These are phyloP conservation scores for Microplitis manilae DNA, from an alignment of 2,888 invertebrate genomes.

Conservation along the genomic window DNA sequence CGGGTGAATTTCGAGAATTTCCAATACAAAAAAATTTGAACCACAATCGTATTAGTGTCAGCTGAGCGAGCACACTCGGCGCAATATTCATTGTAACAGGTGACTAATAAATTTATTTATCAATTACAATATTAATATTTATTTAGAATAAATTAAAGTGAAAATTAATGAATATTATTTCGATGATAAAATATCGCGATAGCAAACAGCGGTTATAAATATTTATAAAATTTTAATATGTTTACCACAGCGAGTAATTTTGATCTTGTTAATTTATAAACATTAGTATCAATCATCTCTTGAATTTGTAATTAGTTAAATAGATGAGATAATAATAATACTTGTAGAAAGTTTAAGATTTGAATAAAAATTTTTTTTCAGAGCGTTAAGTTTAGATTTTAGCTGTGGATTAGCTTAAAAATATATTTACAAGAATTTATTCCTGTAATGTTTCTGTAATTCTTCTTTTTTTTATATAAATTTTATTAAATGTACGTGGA, in stretches of 20 bases:
- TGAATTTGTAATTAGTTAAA: neutral
- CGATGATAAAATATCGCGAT: neutral
- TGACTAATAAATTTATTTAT: neutral
- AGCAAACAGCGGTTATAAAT: neutral
- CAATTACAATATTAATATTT: neutral
- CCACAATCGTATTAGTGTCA: neutral
- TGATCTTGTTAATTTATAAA: neutral
- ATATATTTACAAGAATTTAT: neutral
- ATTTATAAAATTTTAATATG: neutral
- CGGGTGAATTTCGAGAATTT: neutral
- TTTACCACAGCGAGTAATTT: neutral
- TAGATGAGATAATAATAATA: neutral
- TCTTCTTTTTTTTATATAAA: neutral
- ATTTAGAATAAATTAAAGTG: neutral
- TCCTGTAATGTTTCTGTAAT: no score
- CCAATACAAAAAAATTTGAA: neutral
- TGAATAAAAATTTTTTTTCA: neutral
- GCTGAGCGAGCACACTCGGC: neutral
- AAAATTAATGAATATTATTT: neutral
- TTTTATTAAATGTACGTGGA: conserved; percentile 1
- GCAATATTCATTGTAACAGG: neutral
- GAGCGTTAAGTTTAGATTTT: neutral
- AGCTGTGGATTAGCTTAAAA: neutral
- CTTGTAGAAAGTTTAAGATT: neutral
- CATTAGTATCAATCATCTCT: neutral